Percentiles rank a stretch among this genome's conserved stretches.
Conservation (phyloP, 2,888 invertebrate species). For the Chrysolina haemoptera region DNA sequence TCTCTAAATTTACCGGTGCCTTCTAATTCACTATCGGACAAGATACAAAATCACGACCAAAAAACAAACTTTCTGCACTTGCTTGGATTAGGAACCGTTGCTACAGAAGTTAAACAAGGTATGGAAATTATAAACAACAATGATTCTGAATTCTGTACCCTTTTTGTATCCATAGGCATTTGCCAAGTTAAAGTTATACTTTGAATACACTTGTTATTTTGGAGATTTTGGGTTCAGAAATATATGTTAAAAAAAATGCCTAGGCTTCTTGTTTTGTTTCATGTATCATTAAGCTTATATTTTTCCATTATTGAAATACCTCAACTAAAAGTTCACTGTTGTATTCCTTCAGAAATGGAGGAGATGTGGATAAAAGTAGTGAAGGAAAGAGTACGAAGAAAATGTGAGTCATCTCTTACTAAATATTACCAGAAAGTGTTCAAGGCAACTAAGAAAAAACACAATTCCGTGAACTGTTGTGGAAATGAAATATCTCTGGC, state of each 20-base stretch:
- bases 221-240: too few relatives aligned
- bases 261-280: too few relatives aligned
- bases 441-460: slow-evolving; percentile 63
- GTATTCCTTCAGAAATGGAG: slow-evolving; percentile 69
- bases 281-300: too few relatives aligned
- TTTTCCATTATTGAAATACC: too few relatives aligned
- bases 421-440: slow-evolving; percentile 68
- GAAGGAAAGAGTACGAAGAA: slow-evolving; percentile 75
- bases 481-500: slow-evolving; percentile 43
- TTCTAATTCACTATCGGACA: slow-evolving; percentile 70
- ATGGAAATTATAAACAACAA: slow-evolving; percentile 44
- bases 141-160: too few relatives aligned
- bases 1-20: slow-evolving; percentile 71
- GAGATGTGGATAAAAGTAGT: slow-evolving; percentile 77
- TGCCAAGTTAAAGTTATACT: background rate
- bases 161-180: too few relatives aligned
- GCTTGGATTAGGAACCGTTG: slow-evolving; percentile 74
- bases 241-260: too few relatives aligned
- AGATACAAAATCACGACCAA: slow-evolving; percentile 71
- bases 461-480: slow-evolving; percentile 64
- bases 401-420: slow-evolving; percentile 70
- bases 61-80: slow-evolving; percentile 76
- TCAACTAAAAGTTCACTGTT: too few relatives aligned
- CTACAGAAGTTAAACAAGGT: slow-evolving; percentile 75
- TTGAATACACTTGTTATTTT: too few relatives aligned